These are phyloP conservation scores for Simalia tracyae DNA, from an alignment of 2,797 vertebrate species.

Conservation along the genomic window DNA sequence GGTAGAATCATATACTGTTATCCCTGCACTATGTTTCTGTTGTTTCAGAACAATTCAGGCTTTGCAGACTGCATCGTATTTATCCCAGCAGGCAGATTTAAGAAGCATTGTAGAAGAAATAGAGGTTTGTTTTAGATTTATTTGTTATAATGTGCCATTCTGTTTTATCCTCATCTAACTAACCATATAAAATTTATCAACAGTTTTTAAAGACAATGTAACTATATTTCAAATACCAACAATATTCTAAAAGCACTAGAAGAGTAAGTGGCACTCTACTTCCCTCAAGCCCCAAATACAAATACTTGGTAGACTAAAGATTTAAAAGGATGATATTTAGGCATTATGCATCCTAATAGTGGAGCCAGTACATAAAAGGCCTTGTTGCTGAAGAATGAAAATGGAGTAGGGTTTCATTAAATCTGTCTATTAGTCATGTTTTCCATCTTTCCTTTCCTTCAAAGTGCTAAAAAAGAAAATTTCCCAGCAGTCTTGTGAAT, in stretches of 20 bases:
- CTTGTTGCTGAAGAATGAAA: neutral
- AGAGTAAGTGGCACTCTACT: neutral
- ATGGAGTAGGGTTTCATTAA: neutral
- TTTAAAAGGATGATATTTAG: neutral
- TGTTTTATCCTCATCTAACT: neutral
- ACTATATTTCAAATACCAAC: neutral
- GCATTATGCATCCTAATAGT: neutral
- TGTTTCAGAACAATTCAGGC: conserved; percentile 86
- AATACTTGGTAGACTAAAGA: neutral
- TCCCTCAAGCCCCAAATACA: neutral
- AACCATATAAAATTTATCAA: neutral
- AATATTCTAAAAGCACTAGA: neutral
- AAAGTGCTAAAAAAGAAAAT: too few species aligned
- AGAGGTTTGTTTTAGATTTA: conserved; percentile 77
- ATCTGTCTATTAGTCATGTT: neutral
- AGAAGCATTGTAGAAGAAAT: conserved; percentile 94
- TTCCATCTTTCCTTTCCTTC: neutral
- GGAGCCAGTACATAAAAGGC: neutral
- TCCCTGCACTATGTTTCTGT: conserved; percentile 43
- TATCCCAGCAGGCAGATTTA: conserved; percentile 92
- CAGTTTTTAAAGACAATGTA: neutral
- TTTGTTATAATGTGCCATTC: neutral
- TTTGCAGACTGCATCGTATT: conserved; percentile 88
- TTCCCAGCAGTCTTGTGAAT: neutral
- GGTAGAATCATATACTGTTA: conserved; percentile 12